Evolutionary conservation across 2,797 vertebrate genomes (phyloP), one percentile per base, ranked within the genome.

Genomic region (Sphenodon punctatus): DNA sequence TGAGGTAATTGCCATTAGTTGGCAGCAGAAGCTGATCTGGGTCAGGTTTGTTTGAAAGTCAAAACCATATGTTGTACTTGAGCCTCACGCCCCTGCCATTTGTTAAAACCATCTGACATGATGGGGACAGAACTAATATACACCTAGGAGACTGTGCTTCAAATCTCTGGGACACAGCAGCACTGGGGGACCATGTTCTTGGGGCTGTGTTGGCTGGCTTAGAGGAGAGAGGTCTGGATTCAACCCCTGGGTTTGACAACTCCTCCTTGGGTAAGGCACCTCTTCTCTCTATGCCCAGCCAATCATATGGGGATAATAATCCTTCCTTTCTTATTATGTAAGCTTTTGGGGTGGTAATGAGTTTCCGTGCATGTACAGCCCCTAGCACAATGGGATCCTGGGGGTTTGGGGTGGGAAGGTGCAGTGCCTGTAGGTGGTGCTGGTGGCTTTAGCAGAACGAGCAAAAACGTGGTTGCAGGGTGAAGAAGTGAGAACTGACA

Each of bases 21-120:
- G 75, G 5, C 78, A 84, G 80, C 72, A 8, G 72, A 84, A 86
- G 80, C 80, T 87, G 77, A 89, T 90, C 72, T 90, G 88, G 89
- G 84, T 92, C 91, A 88, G 77, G 81, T 89, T 90, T 85, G 91
- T 90, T 87, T 89, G 89, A 86, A 80, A 89, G 89, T 90, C 84
- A 84, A 43, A 63, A 3, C 86, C 78, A 25, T 73, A 76, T 91
- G 92, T 49, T 89, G 86, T 6, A 32, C 84, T n/a, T 15, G 73
- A 1, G 61, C 53, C 17, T 10, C 51, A 10, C 6, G 27, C 15
- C 67, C 72, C 69, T 1, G 0, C 76, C 81, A 36, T 16, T 27
- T 58, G 51, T 55, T 55, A 15, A 2, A 65, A 73, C n/a, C 25
- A 23, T 23, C 15, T 41, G 19, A 41, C 5, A n/a, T 67, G 75